Evolutionary conservation across 2,888 invertebrate species (phyloP).

Genomic region (Philopedon plagiatum): DNA sequence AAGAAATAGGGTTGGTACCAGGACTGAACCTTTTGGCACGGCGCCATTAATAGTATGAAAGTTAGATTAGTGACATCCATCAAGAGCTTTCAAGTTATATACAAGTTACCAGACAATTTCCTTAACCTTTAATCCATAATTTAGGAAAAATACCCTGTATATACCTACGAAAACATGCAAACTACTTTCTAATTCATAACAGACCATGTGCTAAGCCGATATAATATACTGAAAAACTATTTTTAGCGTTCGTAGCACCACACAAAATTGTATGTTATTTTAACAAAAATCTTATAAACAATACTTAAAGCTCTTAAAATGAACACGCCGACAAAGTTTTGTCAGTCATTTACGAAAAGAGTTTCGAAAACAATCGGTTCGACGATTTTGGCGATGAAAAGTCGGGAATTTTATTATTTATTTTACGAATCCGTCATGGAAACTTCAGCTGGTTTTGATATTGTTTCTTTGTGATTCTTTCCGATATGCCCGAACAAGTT

Average conservation of each 20-base stretch:
- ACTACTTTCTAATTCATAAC: not conserved
- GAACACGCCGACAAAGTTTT: not conserved
- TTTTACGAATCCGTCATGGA: not conserved
- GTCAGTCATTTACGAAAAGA: conserved; percentile 12
- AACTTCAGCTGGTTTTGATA: not conserved
- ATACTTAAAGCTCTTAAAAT: conserved; percentile 33
- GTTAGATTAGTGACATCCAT: no score
- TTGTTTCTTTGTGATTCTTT: conserved; percentile 7
- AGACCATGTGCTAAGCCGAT: conserved; percentile 1
- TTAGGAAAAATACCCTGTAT: not conserved
- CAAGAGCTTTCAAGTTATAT: no score
- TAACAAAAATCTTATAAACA: conserved; percentile 43
- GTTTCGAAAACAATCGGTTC: conserved; percentile 2
- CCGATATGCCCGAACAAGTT: not conserved
- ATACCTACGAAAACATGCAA: not conserved
- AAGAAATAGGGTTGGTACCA: no score
- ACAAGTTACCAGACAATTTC: no score
- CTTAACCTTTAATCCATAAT: no score
- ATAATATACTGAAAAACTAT: conserved; percentile 21
- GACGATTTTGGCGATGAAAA: conserved; percentile 25
- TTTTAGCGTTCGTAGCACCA: conserved; percentile 19
- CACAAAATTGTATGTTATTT: conserved; percentile 41
- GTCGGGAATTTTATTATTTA: not conserved
- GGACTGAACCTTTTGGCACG: no score
- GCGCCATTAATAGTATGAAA: no score